Base-by-base conservation (phyloP, 2,113 vertebrate species). In the Albula goreensis region DNA sequence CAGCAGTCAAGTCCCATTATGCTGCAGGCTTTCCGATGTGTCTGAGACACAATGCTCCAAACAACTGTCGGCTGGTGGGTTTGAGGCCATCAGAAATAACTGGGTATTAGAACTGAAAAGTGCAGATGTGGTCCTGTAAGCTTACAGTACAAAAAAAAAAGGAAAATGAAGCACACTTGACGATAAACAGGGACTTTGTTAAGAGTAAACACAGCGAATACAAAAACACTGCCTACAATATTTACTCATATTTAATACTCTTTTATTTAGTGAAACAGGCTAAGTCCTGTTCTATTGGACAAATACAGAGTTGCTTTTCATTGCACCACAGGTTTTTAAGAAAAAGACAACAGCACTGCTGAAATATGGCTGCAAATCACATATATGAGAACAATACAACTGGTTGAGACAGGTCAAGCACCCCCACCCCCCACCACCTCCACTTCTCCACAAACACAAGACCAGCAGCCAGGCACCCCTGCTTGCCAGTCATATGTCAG, bases 381-480 rank as follows among this genome's bases (percentile, higher is more conserved):
- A 49, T 5, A 48, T 48, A 31, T 78, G 74, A 51, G 85, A 91
- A 90, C 90, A 88, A 88, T 89, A 85, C 56, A 85, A 85, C 86
- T 70, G 85, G 79, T 77, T 74, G 70, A 86, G 82, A 86, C 74
- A 81, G 80, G 70, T 31, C n/a, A 74, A n/a, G 9, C 6, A 82
- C 86, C 88, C 83, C 87, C 31, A 41, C 31, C 31, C 31, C 31
- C 31, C 31, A 41, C 31, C 31, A 41, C 91, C 86, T 89, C 90
- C 89, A 83, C 85, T 86, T 80, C 70, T 60, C 5, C 57, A 88
- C 82, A 79, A 50, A 50, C 78, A 79, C 48, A 17, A 13, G 12
- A 17, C 78, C 25, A 48, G 78, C 41, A 79, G 78, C 15, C 25
- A 25, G 49, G 50, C 31, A 74, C 8, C 70, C n/a, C 31, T 8